Conservation (phyloP, 2,113 vertebrate genomes). For the Dendrocopos noguchii region DNA sequence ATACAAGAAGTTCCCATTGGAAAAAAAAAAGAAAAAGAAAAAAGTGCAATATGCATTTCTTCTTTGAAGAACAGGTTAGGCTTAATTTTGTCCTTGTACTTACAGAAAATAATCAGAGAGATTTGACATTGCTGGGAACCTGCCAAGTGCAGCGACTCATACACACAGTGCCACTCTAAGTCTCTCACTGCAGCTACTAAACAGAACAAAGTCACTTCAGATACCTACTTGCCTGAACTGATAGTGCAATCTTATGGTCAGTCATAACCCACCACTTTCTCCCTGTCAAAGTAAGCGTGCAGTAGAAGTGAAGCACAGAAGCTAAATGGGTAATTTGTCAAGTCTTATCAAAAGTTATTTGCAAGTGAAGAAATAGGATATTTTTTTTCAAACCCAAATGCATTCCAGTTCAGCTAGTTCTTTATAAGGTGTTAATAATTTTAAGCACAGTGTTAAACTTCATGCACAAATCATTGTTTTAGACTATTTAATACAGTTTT, state of each 20-base stretch:
- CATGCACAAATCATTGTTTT: background rate
- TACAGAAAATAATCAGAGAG: slow-evolving; percentile 71
- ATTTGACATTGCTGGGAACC: slow-evolving; percentile 58
- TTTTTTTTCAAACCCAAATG: background rate
- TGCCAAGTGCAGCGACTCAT: slow-evolving; percentile 46
- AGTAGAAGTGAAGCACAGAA: slow-evolving; percentile 3
- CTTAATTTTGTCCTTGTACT: slow-evolving; percentile 72
- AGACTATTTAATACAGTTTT: background rate
- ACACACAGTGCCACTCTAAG: slow-evolving; percentile 25
- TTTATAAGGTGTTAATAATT: background rate
- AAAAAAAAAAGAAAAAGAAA: background rate
- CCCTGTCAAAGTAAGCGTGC: background rate
- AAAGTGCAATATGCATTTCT: slow-evolving; percentile 22
- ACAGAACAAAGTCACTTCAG: slow-evolving; percentile 39
- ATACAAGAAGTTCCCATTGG: background rate
- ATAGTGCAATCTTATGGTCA: slow-evolving; percentile 10
- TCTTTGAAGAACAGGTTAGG: slow-evolving; percentile 57
- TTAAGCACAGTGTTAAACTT: background rate
- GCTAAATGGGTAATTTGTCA: slow-evolving; percentile 38
- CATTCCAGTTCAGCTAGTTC: background rate
- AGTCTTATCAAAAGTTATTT: background rate
- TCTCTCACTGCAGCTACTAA: slow-evolving; percentile 29
- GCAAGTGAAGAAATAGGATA: background rate
- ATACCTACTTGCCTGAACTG: background rate
- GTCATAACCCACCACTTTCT: background rate